Percentiles rank a stretch among this genome's conserved stretches.
phyloP scores from a whole-genome alignment of 2,113 vertebrate species.

The Nibea coibor region DNA sequence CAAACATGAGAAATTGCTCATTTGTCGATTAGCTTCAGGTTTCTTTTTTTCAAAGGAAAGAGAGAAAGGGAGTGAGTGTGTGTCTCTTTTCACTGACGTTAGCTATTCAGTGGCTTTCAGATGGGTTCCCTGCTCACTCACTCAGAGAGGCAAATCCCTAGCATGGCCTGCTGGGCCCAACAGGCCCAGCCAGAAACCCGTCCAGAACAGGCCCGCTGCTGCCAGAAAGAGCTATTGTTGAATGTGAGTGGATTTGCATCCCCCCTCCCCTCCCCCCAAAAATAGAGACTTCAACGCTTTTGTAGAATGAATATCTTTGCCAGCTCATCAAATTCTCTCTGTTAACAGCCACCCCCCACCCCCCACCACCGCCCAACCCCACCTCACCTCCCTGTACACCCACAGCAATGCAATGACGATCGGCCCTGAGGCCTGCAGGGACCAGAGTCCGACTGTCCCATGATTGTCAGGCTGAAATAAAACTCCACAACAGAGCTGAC shows the following conservation, averaged over 20 bases:
- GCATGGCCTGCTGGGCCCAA: conserved; percentile 65
- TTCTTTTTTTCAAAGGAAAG: conserved; percentile 29
- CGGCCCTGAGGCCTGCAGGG: conserved; percentile 42
- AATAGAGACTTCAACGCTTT: conserved; percentile 72
- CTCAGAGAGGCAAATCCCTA: conserved; percentile 69
- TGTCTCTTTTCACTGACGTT: conserved; percentile 69
- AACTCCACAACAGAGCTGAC: conserved; percentile 53
- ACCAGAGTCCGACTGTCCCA: conserved; percentile 40
- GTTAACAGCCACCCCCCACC: conserved; percentile 14
- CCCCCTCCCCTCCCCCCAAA: conserved; percentile 29
- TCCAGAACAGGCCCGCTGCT: conserved; percentile 67
- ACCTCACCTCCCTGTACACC: conserved; percentile 5
- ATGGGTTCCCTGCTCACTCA: conserved; percentile 49
- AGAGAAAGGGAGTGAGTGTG: conserved; percentile 10
- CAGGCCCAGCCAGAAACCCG: conserved; percentile 56
- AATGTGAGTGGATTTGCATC: conserved; percentile 75
- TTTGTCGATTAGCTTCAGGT: conserved; percentile 28
- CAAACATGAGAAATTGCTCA: conserved; percentile 39
- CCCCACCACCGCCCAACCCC: no score
- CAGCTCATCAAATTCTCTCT: conserved; percentile 78
- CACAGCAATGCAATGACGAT: conserved; percentile 49
- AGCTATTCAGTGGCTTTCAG: conserved; percentile 64
- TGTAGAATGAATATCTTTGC: conserved; percentile 76
- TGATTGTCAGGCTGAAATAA: conserved; percentile 47
- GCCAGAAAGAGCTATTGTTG: conserved; percentile 76